These are phyloP conservation scores for Ceratina japonica DNA, from an alignment of 1,140 invertebrate species.

Conservation along the genomic window DNA sequence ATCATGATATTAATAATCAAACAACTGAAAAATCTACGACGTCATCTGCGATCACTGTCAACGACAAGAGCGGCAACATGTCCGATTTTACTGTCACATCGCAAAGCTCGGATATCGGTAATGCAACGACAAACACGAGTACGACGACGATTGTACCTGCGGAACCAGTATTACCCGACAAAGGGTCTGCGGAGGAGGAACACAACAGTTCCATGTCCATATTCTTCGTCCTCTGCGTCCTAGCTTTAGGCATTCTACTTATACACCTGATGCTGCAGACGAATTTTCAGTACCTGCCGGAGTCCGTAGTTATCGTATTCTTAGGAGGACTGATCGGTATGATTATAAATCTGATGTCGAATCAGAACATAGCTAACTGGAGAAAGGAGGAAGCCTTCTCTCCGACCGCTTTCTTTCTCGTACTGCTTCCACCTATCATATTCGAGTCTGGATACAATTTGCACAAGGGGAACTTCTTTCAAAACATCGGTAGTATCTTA, in stretches of 20 bases:
- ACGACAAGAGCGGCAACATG: slow-evolving; percentile 41
- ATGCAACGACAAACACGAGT: slow-evolving; percentile 76
- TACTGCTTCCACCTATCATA: slow-evolving; percentile 98
- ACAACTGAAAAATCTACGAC: slow-evolving; percentile 40
- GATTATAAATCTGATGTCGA: slow-evolving; percentile 93
- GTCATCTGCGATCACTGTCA: background rate
- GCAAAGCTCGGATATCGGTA: slow-evolving; percentile 56
- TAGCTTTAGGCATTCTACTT: slow-evolving; percentile 94
- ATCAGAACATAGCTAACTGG: slow-evolving; percentile 95
- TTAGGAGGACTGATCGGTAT: slow-evolving; percentile 95
- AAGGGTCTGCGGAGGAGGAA: slow-evolving; percentile 95
- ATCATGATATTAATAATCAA: slow-evolving; percentile 14
- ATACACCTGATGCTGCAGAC: slow-evolving; percentile 97
- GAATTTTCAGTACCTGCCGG: slow-evolving; percentile 97
- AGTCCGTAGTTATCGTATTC: slow-evolving; percentile 98
- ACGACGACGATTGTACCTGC: slow-evolving; percentile 80
- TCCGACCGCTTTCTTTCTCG: slow-evolving; percentile 97
- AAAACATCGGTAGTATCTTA: slow-evolving; percentile 96
- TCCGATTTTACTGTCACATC: slow-evolving; percentile 35
- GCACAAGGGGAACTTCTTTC: slow-evolving; percentile 99
- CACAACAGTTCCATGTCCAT: slow-evolving; percentile 97
- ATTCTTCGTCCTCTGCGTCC: slow-evolving; percentile 96
- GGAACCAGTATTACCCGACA: slow-evolving; percentile 88
- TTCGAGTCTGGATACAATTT: slow-evolving; percentile 99
- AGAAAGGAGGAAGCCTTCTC: slow-evolving; percentile 98